phyloP scores from a whole-genome alignment of 2,113 vertebrate genomes.

The Pycnonotus jocosus region DNA sequence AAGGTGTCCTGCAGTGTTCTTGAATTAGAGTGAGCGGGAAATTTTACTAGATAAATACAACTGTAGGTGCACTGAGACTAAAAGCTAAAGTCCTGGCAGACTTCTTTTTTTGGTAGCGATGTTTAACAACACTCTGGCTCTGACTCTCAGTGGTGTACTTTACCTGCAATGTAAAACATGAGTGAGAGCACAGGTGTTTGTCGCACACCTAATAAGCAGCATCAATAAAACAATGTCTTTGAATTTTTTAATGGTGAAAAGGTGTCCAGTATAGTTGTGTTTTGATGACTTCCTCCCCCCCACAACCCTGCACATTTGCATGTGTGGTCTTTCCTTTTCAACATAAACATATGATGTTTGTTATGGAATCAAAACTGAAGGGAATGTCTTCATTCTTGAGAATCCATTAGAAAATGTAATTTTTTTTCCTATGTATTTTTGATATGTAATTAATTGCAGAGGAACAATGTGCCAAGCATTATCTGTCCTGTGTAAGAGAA shows the following conservation, averaged over 20 bases:
- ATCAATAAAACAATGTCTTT: not conserved
- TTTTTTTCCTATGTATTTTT: not conserved
- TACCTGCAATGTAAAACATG: not conserved
- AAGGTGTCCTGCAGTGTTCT: not conserved
- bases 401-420: not conserved
- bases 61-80: not conserved
- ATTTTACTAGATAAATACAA: not conserved
- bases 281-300: accelerated
- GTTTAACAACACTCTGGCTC: not conserved
- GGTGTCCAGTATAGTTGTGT: not conserved
- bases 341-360: not conserved
- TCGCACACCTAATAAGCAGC: not conserved
- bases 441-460: not conserved
- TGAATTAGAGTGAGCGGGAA: not conserved
- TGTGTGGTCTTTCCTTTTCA: not conserved
- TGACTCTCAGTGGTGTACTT: not conserved
- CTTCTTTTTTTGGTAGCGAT: not conserved
- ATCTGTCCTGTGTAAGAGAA: not conserved
- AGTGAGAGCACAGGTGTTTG: not conserved
- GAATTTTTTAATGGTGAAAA: not conserved
- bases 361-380: not conserved
- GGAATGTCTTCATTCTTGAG: not conserved
- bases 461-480: not conserved
- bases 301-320: not conserved
- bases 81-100: not conserved